phyloP scores from a whole-genome alignment of 2,888 invertebrate genomes.

The Aspidapion aeneum region DNA sequence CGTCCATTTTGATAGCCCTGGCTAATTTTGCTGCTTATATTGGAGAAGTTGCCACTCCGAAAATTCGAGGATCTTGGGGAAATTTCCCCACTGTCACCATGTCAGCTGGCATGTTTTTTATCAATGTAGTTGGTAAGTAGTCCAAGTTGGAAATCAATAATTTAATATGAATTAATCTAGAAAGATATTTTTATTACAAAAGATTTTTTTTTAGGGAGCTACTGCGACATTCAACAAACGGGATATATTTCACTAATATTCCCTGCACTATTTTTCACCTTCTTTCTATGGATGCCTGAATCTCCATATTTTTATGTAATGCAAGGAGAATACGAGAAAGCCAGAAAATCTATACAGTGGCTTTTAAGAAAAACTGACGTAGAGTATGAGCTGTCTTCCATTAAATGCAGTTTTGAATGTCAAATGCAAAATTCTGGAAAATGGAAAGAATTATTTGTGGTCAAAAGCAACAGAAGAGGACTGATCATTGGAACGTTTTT shows the following conservation, averaged over 20 bases:
- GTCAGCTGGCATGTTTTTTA: conserved; percentile 34
- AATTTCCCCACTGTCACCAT: conserved; percentile 32
- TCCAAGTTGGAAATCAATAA: too few species aligned
- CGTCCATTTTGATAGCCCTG: too few species aligned
- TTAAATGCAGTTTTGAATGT: conserved; percentile 34
- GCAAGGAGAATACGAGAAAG: conserved; percentile 31
- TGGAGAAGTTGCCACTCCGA: conserved; percentile 37
- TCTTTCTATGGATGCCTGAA: conserved; percentile 61
- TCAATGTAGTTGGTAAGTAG: conserved; percentile 52
- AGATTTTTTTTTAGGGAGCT: conserved; percentile 51
- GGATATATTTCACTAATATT: conserved; percentile 55
- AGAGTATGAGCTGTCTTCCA: conserved; percentile 30
- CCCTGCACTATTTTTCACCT: conserved; percentile 54
- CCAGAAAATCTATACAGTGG: conserved; percentile 29
- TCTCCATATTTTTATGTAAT: conserved; percentile 34
- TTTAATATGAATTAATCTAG: too few species aligned
- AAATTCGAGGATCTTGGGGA: conserved; percentile 39
- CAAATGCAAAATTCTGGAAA: conserved; percentile 40
- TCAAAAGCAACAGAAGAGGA: conserved; percentile 36
- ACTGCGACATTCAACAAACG: conserved; percentile 51
- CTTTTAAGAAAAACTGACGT: conserved; percentile 32
- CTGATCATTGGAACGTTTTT: conserved; percentile 34
- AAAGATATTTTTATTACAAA: too few species aligned
- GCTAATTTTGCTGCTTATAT: conserved; percentile 38
- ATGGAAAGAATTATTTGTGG: conserved; percentile 37